Percentiles rank a stretch among this genome's conserved stretches.
Conservation (phyloP, 2,797 vertebrate species). For the Valencia hispanica region DNA sequence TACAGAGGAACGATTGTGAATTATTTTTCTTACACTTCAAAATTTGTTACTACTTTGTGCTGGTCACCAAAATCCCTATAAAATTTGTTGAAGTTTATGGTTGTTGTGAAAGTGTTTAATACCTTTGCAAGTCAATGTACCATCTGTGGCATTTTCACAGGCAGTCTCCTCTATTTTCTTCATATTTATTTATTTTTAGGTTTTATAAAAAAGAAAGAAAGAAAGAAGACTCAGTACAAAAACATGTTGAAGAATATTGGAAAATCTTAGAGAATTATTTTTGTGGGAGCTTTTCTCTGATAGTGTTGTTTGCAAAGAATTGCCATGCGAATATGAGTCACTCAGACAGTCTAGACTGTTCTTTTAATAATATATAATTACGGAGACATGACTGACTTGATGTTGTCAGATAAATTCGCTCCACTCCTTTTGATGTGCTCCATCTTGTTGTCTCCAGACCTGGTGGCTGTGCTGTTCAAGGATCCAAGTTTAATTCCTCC, state of each 20-base stretch:
- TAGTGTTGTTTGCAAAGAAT: neutral
- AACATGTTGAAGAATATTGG: neutral
- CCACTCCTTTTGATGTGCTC: conserved; percentile 4
- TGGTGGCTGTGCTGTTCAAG: conserved; percentile 88
- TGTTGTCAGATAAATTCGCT: conserved; percentile 20
- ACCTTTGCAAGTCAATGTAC: neutral
- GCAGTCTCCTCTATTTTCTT: neutral
- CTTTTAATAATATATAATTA: conserved; percentile 30
- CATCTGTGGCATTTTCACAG: neutral
- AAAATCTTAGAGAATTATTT: neutral
- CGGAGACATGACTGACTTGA: neutral
- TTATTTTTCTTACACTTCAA: neutral
- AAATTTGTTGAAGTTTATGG: neutral
- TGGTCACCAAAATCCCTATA: neutral
- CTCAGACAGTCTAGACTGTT: conserved; percentile 41
- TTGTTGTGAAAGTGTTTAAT: neutral
- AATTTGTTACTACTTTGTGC: neutral
- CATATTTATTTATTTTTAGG: neutral
- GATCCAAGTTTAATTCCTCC: conserved; percentile 91
- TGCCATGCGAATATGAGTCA: conserved; percentile 19
- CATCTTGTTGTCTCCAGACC: conserved; percentile 80
- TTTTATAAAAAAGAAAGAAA: neutral
- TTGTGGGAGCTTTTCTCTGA: neutral
- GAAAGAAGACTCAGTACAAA: neutral
- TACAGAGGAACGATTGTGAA: neutral